Evolutionary conservation across 2,113 vertebrate species (phyloP), one percentile per base, ranked within the genome.

Genomic region (Rhineura floridana): DNA sequence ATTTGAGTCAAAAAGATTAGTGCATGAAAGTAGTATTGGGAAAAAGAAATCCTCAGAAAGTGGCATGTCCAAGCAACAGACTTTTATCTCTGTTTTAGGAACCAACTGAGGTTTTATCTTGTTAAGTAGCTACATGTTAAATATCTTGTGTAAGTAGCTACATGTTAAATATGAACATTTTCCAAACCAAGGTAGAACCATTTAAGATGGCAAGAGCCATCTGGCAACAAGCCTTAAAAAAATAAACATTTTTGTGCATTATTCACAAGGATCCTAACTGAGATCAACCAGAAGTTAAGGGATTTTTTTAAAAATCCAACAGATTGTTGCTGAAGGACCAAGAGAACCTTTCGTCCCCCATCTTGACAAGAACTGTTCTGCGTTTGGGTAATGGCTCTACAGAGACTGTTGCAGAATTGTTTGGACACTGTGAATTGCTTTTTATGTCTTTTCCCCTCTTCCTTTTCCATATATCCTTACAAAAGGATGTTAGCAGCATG

Each of bases 241-340:
- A 96, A 95, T 87, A 97, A 90, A 96, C 85, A 96, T 42, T 89
- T 76, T 95, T 90, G 80, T 94, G 91, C 81, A 93, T 95, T 94
- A 87, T 91, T 91, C 81, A 92, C 78, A 94, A 90, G 81, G 91
- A 94, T 92, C 91, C 75, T 30, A 10, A 93, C 94, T 94, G 46
- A 83, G 92, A 94, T 93, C 89, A 94, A 95, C 92, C 94, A 83
- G 93, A 93, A 94, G 86, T 91, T 77, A 95, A 94, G 91, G 89
- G 93, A 94, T 96, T 91, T 46, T 72, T 91, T 46, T 72, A 77
- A 88, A 78, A 93, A 73, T 42, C 3, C 33, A 84, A 91, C 88
- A 85, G 83, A 87, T 93, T 92, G 87, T 92, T 77, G 88, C 84
- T 50, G 75, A 59, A 80, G 55, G 78, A 89, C 39, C 89, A 52